Conservation (phyloP, 2,113 vertebrate species). For the Xyliphius kryptos region DNA sequence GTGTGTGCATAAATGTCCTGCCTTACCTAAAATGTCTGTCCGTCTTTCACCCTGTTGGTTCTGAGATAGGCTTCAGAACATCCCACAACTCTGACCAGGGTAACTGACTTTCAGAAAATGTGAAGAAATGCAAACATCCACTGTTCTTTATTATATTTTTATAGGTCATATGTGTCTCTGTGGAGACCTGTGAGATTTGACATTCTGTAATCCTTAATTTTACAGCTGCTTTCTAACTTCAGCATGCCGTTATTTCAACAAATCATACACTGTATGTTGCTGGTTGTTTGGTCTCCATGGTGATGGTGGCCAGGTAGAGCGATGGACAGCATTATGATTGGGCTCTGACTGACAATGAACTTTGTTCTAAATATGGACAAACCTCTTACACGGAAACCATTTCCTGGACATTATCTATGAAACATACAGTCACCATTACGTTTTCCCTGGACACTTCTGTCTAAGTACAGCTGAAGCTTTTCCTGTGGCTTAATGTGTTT, state of each 20-base stretch:
- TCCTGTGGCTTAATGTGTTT: neutral
- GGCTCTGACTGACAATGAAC: constrained; percentile 28
- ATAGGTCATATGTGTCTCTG: too few species aligned
- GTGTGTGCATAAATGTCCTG: too few species aligned
- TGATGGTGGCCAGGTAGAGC: constrained; percentile 17
- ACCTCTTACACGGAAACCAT: constrained; percentile 19
- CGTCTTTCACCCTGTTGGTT: too few species aligned
- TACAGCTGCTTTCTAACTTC: neutral
- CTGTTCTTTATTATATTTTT: too few species aligned
- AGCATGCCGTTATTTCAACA: too few species aligned
- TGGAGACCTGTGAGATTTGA: neutral
- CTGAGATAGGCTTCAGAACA: too few species aligned
- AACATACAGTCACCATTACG: neutral
- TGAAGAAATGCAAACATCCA: too few species aligned
- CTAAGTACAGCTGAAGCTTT: too few species aligned
- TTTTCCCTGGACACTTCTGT: neutral
- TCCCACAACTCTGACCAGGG: too few species aligned
- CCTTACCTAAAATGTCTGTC: too few species aligned
- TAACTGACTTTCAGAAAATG: too few species aligned
- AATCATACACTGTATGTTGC: neutral
- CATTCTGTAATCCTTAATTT: neutral
- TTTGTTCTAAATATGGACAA: constrained; percentile 35
- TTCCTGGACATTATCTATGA: constrained; percentile 9
- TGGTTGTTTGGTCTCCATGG: constrained; percentile 41
- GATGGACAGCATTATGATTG: constrained; percentile 35